These are phyloP conservation scores for Diplodus puntazzo DNA, from an alignment of 2,797 vertebrate genomes.

Conservation along the genomic window DNA sequence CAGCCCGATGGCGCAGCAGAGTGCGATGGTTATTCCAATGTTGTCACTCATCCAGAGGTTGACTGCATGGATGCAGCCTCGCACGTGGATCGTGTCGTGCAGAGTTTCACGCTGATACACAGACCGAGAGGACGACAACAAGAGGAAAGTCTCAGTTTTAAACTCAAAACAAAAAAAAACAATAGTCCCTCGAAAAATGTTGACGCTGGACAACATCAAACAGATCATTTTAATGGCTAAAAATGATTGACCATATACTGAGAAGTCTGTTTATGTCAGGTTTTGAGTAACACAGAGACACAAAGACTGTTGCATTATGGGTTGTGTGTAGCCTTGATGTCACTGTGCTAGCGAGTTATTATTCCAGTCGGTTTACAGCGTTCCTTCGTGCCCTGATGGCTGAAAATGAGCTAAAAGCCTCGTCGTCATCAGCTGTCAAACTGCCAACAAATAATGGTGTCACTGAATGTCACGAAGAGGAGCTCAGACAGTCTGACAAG, in stretches of 20 bases:
- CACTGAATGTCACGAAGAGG: not conserved
- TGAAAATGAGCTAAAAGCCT: not conserved
- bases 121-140: slow-evolving; percentile 24
- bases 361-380: not conserved
- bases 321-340: not conserved
- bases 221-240: no score
- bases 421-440: not conserved
- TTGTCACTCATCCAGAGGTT: slow-evolving; percentile 95
- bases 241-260: no score
- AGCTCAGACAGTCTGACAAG: not conserved
- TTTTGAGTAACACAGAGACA: not conserved
- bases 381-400: not conserved
- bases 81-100: slow-evolving; percentile 87
- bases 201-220: not conserved
- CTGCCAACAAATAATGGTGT: slow-evolving; percentile 2
- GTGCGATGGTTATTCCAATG: slow-evolving; percentile 87
- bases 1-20: slow-evolving; percentile 89
- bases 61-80: slow-evolving; percentile 93
- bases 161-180: slow-evolving; percentile 13
- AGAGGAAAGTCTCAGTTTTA: slow-evolving; percentile 26
- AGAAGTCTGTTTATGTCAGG: no score
- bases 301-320: not conserved
- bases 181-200: not conserved
- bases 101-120: slow-evolving; percentile 87
- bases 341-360: not conserved